Base-by-base conservation (phyloP, 1,140 invertebrate genomes). In the Pseudobourletiella spinata region DNA sequence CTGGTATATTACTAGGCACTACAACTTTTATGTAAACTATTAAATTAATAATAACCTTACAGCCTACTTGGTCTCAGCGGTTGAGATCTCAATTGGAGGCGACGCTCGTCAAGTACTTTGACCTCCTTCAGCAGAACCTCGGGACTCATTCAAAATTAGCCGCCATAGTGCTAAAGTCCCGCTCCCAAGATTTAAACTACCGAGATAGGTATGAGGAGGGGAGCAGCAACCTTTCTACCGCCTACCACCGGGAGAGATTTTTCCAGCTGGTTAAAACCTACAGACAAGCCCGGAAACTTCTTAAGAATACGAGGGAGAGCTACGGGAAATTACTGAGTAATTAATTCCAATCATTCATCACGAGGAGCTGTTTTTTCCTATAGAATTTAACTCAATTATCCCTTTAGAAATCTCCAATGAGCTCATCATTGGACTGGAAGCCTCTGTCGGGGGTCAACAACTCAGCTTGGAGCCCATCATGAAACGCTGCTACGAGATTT, bases 311-410 rank as follows among this genome's bases (percentile, higher is more conserved):
- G 3, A 18, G 62, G 4, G 64, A 66, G 42, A 70, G 60, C 28
- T 70, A 67, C 28, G 56, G 52, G 20, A 70, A 67, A 59, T 60
- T 66, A 25, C 26, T 69, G 16, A 66, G 67, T 66, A 56, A 58
- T 24, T 35, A 32, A 3, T 61, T 22, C 8, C n/a, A 15, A 57
- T 24, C 6, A 8, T 57, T 57, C 42, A 39, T 6, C 20, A 20
- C 4, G 14, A 15, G 15, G 26, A 54, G 29, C 25, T 26, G 26
- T 18, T 32, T 35, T 20, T 35, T 44, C 42, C n/a, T 39, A 39
- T 39, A 20, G 24, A 26, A 62, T 26, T 57, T 54, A 26, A 24
- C 11, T 20, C 25, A 39, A 16, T 54, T 15, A 29, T 25, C 16
- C 54, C 11, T 20, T 20, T 44, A 68, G 67, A 61, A 43, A 60